Base-by-base conservation (phyloP, 2,113 vertebrate genomes). In the Diphyllodes magnificus region DNA sequence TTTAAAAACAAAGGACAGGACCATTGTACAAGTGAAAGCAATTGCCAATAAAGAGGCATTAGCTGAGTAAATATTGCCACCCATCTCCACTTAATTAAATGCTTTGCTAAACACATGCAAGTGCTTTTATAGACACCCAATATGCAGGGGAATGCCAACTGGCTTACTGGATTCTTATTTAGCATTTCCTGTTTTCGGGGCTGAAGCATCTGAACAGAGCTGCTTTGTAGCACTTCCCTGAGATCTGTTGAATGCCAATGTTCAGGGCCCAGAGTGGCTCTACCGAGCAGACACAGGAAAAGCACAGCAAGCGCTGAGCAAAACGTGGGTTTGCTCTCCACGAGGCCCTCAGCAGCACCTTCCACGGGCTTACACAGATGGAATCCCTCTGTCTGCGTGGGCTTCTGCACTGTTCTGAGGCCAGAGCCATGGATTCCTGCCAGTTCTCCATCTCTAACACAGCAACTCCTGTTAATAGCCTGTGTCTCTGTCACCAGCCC, bases 11-110 rank as follows among this genome's bases (percentile, higher is more conserved):
- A 69, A 59, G 65, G n/a, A 47, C 23, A 63, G 42, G 69, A 64
- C 28, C 9, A 7, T 11, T 33, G 35, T 39, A 33, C 15, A 35
- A 56, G 30, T 19, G 33, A 92, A 79, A 81, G 50, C 42, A 31
- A 21, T 57, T 69, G 35, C 61, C 73, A 82, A 25, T 61, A 70
- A 76, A 63, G 39, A 92, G 45, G 44, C 68, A 76, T 90, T 90
- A 94, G 47, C 81, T 88, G 66, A 83, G 68, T 66, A 94, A 96
- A 92, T 95, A 86, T 79, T 95, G 35, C 73, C 71, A 61, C n/a
- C 65, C 68, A 57, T 51, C 59, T 87, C 83, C 73, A 40, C 57
- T 87, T 81, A 88, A 95, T 94, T 44, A 82, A 92, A 86, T 42
- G 59, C 42, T 95, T 81, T 78, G 54, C 93, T 86, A 82, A 95